A percentile compares a stretch with the other conserved stretches of the same genome.
Evolutionary conservation across 2,888 invertebrate genomes (phyloP).

Genomic region (Acrocyrtus sp.): DNA sequence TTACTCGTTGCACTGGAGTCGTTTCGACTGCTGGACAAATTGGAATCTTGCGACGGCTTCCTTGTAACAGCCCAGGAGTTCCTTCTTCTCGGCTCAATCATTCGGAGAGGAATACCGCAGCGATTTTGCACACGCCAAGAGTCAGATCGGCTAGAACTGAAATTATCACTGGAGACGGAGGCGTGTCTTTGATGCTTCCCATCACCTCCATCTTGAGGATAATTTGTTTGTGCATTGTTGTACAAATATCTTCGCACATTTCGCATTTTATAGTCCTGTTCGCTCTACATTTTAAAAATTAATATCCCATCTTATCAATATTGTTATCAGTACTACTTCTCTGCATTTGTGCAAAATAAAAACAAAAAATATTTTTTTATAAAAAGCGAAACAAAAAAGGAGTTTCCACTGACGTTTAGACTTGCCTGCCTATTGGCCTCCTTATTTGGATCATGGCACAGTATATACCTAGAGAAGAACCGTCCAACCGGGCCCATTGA

Average conservation of each 20-base stretch:
- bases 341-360: neutral
- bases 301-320: no score
- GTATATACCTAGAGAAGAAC: slow-evolving; percentile 61
- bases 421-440: slow-evolving; percentile 57
- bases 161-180: slow-evolving; percentile 85
- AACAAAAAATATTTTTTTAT: neutral
- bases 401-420: neutral
- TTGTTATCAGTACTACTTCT: neutral
- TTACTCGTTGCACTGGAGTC: slow-evolving; percentile 91
- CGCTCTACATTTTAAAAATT: slow-evolving; percentile 27
- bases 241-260: slow-evolving; percentile 62
- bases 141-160: slow-evolving; percentile 87
- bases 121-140: slow-evolving; percentile 78
- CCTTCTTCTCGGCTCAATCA: slow-evolving; percentile 80
- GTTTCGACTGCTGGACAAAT: slow-evolving; percentile 88
- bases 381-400: neutral
- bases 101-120: slow-evolving; percentile 79
- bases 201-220: slow-evolving; percentile 47
- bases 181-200: slow-evolving; percentile 74
- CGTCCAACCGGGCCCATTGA: slow-evolving; percentile 60
- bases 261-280: slow-evolving; percentile 62
- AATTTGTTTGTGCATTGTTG: slow-evolving; percentile 57
- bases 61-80: slow-evolving; percentile 91
- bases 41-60: slow-evolving; percentile 92
- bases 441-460: slow-evolving; percentile 61